Base-by-base conservation (phyloP, 1,140 invertebrate species). In the Heliconius congener region DNA sequence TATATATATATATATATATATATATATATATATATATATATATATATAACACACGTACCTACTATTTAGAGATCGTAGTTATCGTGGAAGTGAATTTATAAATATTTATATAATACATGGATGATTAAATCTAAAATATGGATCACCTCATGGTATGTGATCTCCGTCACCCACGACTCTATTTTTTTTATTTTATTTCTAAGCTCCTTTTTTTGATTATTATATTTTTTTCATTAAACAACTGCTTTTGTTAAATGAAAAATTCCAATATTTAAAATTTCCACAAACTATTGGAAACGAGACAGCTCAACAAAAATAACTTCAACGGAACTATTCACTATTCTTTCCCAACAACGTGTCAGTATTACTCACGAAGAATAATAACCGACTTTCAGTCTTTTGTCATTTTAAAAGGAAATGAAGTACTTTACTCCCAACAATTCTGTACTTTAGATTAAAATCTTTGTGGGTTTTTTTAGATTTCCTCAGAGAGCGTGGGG, bases 401-500 rank as follows among this genome's bases (percentile, higher is more conserved):
- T 75, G 60, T 75, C 55, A 75, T 75, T 75, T 74, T 42, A 75
- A 75, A 75, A 75, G 19, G 60, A 55, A 74, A 74, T 74, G 18
- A 76, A 70, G 74, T 71, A 50, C 37, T 71, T 76, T 37, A 18
- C 66, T 76, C 23, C 39, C 60, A 37, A 39, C 60, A 30, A 76
- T 71, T 76, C 66, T 66, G 66, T 76, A 76, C 42, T 76, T 42
- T 39, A 71, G 60, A 76, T 76, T 76, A 76, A 76, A 70, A 71
- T 71, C 74, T 76, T 76, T 76, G 74, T 76, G 55, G 57, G 74
- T 42, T 76, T 76, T 76, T 27, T 60, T 46, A 75, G 55, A 76
- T 76, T 76, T 76, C 74, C 74, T 71, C 18, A 39, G 74, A 60
- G 74, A 76, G 30, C 55, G 74, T 34, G 37, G 18, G 19, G 19